These are phyloP conservation scores for Amyelois transitella DNA, from an alignment of 1,140 invertebrate genomes.

Conservation along the genomic window DNA sequence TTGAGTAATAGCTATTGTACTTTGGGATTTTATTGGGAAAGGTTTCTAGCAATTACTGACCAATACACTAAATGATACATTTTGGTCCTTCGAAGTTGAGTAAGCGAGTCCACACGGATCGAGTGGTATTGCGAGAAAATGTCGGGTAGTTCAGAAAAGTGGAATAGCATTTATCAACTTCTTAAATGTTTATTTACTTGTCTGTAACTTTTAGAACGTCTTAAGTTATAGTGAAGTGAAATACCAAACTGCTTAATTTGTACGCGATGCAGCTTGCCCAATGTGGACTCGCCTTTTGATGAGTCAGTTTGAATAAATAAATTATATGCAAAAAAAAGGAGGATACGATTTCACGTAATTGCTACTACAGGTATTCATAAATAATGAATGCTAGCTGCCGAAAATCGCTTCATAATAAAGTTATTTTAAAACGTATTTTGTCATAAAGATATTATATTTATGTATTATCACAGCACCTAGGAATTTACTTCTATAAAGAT, in stretches of 20 bases:
- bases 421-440: background rate
- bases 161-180: too few relatives aligned
- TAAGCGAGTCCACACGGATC: too few relatives aligned
- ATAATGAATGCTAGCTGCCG: background rate
- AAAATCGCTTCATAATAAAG: background rate
- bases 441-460: background rate
- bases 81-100: background rate
- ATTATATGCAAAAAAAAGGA: background rate
- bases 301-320: background rate
- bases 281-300: too few relatives aligned
- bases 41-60: background rate
- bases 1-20: conserved; percentile 2
- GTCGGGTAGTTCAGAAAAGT: too few relatives aligned
- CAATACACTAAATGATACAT: background rate
- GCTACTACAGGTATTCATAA: too few relatives aligned
- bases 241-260: too few relatives aligned
- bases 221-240: too few relatives aligned
- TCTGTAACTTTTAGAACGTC: too few relatives aligned
- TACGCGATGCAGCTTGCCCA: too few relatives aligned
- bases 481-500: background rate
- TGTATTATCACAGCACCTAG: background rate
- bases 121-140: too few relatives aligned
- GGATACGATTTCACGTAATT: background rate
- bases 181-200: too few relatives aligned
- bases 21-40: background rate